A percentile compares a stretch with the other conserved stretches of the same genome.
Evolutionary conservation across 2,888 invertebrate genomes (phyloP).

Genomic region (Caenorhabditis sp.): DNA sequence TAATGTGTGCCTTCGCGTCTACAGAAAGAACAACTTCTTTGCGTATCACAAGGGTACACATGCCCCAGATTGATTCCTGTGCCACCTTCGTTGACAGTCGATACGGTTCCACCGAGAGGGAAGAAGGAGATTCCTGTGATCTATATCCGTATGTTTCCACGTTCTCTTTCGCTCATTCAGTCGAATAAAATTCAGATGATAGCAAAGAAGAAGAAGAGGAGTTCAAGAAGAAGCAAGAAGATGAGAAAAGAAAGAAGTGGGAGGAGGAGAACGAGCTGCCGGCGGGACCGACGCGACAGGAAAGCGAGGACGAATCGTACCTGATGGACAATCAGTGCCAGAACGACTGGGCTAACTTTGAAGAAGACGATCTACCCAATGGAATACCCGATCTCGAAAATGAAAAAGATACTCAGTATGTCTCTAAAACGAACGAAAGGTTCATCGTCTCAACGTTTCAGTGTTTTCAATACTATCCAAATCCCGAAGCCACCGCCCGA

Average conservation of each 20-base stretch:
- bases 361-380: constrained; percentile 2
- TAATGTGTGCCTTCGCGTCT: too few species aligned
- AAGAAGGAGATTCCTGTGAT: too few species aligned
- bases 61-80: too few species aligned
- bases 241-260: neutral
- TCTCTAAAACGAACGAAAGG: neutral
- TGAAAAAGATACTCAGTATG: neutral
- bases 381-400: neutral
- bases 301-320: constrained; percentile 38
- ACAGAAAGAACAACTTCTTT: too few species aligned
- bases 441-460: neutral
- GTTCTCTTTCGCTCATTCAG: too few species aligned
- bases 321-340: constrained; percentile 18
- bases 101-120: too few species aligned
- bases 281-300: neutral
- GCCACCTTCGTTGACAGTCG: too few species aligned
- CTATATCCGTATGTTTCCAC: too few species aligned
- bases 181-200: neutral
- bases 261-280: neutral
- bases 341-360: constrained; percentile 26
- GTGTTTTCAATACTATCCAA: constrained; percentile 2
- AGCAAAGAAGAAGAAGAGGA: neutral
- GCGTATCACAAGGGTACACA: too few species aligned
- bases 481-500: neutral
- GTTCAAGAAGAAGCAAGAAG: neutral